Percentiles rank a stretch among this genome's conserved stretches.
Evolutionary conservation across 1,140 invertebrate genomes (phyloP).

Genomic region (Globodera rostochiensis): DNA sequence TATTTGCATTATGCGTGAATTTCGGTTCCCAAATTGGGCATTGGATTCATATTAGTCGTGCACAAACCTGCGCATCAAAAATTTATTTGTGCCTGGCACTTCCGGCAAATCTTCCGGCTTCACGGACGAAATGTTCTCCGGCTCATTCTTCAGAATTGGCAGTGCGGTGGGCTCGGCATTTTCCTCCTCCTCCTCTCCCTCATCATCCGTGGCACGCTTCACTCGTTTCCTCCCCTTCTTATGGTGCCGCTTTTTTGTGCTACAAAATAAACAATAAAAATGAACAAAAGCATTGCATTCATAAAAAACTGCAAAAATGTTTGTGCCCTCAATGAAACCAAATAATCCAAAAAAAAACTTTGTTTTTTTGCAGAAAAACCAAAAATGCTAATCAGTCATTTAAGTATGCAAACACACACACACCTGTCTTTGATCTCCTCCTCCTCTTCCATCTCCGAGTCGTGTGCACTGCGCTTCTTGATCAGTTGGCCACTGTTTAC

Average conservation of each 20-base stretch:
- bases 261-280: neutral
- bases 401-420: neutral
- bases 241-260: slow-evolving; percentile 18
- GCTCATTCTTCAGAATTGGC: slow-evolving; percentile 3
- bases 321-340: no score
- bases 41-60: no score
- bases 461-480: slow-evolving; percentile 22
- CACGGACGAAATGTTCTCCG: slow-evolving; percentile 41
- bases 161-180: neutral
- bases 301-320: no score
- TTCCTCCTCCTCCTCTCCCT: slow-evolving; percentile 22
- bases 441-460: slow-evolving; percentile 6
- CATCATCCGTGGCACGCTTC: neutral
- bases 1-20: neutral
- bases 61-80: slow-evolving; percentile 30
- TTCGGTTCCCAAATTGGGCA: no score
- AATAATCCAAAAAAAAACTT: no score
- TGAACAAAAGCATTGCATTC: no score
- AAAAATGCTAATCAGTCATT: neutral
- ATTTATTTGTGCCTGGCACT: slow-evolving; percentile 34
- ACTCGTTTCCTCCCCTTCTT: slow-evolving; percentile 15
- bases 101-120: slow-evolving; percentile 40
- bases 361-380: slow-evolving; percentile 3
- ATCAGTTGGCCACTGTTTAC: slow-evolving; percentile 40
- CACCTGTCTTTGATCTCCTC: slow-evolving; percentile 25